Evolutionary conservation across 2,888 invertebrate genomes (phyloP), one percentile per base, ranked within the genome.

Genomic region (Drosophila mayaguana): DNA sequence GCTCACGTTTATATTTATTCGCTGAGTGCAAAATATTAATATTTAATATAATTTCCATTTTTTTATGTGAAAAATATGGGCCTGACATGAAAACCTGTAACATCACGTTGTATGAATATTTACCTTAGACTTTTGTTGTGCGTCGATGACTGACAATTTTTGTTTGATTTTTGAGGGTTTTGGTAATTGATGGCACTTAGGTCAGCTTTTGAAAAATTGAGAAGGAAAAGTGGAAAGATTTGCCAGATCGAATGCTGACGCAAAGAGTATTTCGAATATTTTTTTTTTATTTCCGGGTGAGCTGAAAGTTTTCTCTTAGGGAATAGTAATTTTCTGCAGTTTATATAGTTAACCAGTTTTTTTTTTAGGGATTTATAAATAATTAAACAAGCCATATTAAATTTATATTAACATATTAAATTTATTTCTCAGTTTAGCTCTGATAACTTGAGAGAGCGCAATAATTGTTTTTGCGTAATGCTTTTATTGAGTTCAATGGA

Each of bases 51-150:
- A 12, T 32, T 57, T 16, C 12, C 11, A 11, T 38, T 38, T 42
- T 43, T 36, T 43, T 20, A 22, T 63, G 48, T 42, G n/a, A 18
- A 32, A 34, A 42, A 42, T 55, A 40, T 67, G 34, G n/a, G 14
- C 34, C 11, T 11, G 40, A 40, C n/a, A n/a, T n/a, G 42, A 60
- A 69, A 63, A 42, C 14, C n/a, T 43, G 65, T 70, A 34, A 16
- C 22, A 57, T 70, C 79, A 79, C 48, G 38, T 72, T 48, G 60
- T 54, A 22, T 25, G 36, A 57, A 61, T 61, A 57, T 73, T 78
- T 64, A 64, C 55, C 56, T 42, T 25, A 12, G 57, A 50, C 25
- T 42, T 34, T 45, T 75, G 56, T 63, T 38, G 20, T 22, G 36
- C 18, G 45, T 18, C 48, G 48, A 78, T 78, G 79, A 78, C 50